phyloP scores from a whole-genome alignment of 2,888 invertebrate species.

The Caenorhabditis virilis region DNA sequence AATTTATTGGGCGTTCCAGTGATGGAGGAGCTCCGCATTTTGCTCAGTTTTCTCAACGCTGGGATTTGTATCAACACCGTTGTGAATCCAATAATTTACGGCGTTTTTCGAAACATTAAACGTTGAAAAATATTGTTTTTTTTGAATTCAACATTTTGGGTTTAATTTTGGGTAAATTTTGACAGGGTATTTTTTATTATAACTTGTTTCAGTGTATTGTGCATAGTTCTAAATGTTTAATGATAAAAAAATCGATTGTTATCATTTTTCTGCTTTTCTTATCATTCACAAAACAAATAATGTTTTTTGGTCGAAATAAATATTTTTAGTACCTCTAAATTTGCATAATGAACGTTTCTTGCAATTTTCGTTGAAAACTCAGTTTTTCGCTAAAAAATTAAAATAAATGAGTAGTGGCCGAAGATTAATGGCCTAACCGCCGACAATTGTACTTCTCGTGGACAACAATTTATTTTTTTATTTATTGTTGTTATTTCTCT shows the following conservation, averaged over 20 bases:
- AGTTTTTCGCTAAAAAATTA: background rate
- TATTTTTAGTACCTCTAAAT: too few species aligned
- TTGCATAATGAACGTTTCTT: too few species aligned
- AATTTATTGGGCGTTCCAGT: conserved; percentile 31
- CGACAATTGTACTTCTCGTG: too few species aligned
- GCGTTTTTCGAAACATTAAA: conserved; percentile 24
- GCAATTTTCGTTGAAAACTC: background rate
- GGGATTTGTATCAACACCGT: conserved; percentile 62
- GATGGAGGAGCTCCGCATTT: conserved; percentile 23
- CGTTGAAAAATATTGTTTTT: background rate
- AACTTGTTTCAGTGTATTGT: background rate
- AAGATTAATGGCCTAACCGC: too few species aligned
- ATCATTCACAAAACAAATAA: background rate
- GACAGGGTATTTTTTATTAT: too few species aligned
- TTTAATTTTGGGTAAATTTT: background rate
- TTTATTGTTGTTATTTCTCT: background rate
- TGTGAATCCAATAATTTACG: conserved; percentile 64
- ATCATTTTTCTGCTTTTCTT: too few species aligned
- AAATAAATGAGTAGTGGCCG: background rate
- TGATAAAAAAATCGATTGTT: too few species aligned
- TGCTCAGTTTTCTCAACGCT: conserved; percentile 54
- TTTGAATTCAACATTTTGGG: background rate
- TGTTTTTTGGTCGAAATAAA: too few species aligned
- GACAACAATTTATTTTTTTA: background rate
- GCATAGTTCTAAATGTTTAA: too few species aligned